Evolutionary conservation across 2,888 invertebrate genomes (phyloP), one percentile per base, ranked within the genome.

Genomic region (Phragmatobia fuliginosa): DNA sequence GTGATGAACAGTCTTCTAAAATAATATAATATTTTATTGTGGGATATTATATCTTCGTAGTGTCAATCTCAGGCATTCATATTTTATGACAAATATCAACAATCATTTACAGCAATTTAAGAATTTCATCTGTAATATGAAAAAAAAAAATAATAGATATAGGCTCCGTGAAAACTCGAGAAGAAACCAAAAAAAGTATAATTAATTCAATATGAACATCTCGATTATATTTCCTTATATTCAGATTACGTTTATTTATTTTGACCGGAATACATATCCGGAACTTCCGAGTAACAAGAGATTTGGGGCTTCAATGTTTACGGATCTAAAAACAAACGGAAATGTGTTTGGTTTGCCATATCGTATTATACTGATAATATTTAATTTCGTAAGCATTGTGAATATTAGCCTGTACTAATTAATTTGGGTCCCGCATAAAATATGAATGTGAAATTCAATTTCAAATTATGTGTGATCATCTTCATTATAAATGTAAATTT

Each of bases 291-390:
- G 83, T 83, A 84, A 85, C 73, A 82, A 67, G 85, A 90, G 88
- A 90, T 90, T 90, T 90, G 84, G 85, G 89, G 88, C 85, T 89
- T 90, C 77, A 87, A 88, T 91, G 86, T 90, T 91, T 90, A 85
- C 87, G 77, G 80, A 83, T 77, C 77, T 69, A 71, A 87, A 87
- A 91, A 90, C 88, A 87, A 86, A 83, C 88, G 90, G 87, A 89
- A 88, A 90, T 90, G 88, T 90, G 86, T 90, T 90, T 90, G 90
- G 84, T 80, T 86, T 87, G 85, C 84, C 83, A 88, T 89, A 87
- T 85, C 83, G 70, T 74, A 69, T 79, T 82, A 80, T 74, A 80
- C 78, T 72, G 68, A 79, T 82, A 78, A 80, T 75, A 74, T 75
- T 76, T 74, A 65, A 60, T 58, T 64, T 32, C 52, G 45, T 45